These are phyloP conservation scores for Cactoblastis cactorum DNA, from an alignment of 2,888 invertebrate genomes.

Conservation along the genomic window DNA sequence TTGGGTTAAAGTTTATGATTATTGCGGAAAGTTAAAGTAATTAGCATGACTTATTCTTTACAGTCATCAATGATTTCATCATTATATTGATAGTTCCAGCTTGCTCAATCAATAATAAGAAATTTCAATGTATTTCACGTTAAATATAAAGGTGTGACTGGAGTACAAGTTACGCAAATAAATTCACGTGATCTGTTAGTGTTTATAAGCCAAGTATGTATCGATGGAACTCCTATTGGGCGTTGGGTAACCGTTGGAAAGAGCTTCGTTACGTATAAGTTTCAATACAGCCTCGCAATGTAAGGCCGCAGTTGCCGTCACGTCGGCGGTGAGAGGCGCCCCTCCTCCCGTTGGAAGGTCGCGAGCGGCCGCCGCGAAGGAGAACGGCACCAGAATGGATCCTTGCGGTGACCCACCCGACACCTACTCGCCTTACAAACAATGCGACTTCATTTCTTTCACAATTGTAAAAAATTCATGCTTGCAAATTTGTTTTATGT, in stretches of 20 bases:
- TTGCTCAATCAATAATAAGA: constrained; percentile 51
- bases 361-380: constrained; percentile 63
- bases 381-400: constrained; percentile 73
- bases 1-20: neutral
- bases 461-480: constrained; percentile 3
- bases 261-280: constrained; percentile 76
- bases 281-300: constrained; percentile 77
- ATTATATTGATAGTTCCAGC: constrained; percentile 45
- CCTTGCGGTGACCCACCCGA: constrained; percentile 61
- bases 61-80: constrained; percentile 39
- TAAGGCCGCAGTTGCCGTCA: constrained; percentile 78
- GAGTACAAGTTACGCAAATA: constrained; percentile 65
- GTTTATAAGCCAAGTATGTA: constrained; percentile 61
- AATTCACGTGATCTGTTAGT: constrained; percentile 68
- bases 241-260: constrained; percentile 75
- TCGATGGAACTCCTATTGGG: constrained; percentile 69
- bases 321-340: constrained; percentile 76
- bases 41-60: neutral
- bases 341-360: constrained; percentile 74
- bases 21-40: no score
- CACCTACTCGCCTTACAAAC: constrained; percentile 33
- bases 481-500: neutral
- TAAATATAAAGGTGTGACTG: constrained; percentile 64
- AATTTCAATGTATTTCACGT: constrained; percentile 66
- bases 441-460: constrained; percentile 28